A percentile compares a stretch with the other conserved stretches of the same genome.
Conservation (phyloP, 2,888 invertebrate species). For the Lithophane ornitopus region DNA sequence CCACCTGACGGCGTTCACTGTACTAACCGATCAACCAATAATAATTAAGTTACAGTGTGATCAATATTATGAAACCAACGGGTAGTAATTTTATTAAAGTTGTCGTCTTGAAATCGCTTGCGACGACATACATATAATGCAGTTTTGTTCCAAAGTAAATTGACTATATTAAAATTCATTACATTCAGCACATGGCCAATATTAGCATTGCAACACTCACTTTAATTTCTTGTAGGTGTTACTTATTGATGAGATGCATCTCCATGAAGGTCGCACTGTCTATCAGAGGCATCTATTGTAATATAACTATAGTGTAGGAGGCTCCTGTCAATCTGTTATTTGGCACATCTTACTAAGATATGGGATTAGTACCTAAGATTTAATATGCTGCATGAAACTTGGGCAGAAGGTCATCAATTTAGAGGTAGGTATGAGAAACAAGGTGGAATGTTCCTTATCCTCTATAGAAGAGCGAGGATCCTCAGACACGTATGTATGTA, state of each 20-base stretch:
- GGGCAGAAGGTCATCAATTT: not conserved
- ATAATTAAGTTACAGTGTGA: too few species aligned
- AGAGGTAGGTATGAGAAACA: not conserved
- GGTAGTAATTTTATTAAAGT: too few species aligned
- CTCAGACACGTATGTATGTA: not conserved
- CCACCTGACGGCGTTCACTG: too few species aligned
- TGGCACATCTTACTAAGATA: not conserved
- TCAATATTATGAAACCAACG: too few species aligned
- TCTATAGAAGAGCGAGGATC: not conserved
- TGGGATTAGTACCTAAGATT: not conserved
- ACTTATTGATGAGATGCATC: constrained; percentile 24
- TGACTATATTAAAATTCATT: not conserved
- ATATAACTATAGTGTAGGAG: constrained; percentile 15
- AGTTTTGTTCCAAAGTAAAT: too few species aligned
- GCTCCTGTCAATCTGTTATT: not conserved
- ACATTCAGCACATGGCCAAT: constrained; percentile 37
- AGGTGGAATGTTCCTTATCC: not conserved
- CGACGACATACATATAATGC: too few species aligned
- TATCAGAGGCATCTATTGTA: constrained; percentile 27
- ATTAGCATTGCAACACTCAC: constrained; percentile 34
- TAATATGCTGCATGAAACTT: not conserved
- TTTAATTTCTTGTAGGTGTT: constrained; percentile 39
- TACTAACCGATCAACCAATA: too few species aligned
- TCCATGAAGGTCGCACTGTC: constrained; percentile 36
- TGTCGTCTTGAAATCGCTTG: too few species aligned